phyloP scores from a whole-genome alignment of 2,113 vertebrate genomes.

The Furnarius figulus region DNA sequence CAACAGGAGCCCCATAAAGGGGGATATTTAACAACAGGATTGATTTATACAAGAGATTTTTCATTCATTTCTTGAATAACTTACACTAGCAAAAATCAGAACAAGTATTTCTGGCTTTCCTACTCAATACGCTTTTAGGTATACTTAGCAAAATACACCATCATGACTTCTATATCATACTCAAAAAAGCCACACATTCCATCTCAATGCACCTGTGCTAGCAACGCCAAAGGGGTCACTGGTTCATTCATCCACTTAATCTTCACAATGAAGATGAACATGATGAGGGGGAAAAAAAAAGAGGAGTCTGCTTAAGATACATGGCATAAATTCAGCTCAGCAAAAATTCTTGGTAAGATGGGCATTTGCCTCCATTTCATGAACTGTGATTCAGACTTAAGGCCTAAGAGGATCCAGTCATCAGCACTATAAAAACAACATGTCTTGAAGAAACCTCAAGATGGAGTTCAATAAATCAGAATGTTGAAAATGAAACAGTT shows the following conservation, averaged over 20 bases:
- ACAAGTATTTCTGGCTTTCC: neutral
- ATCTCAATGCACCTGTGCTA: neutral
- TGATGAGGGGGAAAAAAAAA: neutral
- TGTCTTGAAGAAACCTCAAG: neutral
- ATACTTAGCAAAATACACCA: neutral
- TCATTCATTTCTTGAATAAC: neutral
- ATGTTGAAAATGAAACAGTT: neutral
- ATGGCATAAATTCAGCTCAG: neutral
- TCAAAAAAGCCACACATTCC: neutral
- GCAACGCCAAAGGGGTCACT: neutral
- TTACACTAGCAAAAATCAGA: neutral
- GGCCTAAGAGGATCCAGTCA: neutral
- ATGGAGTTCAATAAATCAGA: neutral
- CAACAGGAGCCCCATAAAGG: neutral
- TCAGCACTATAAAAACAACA: rapidly evolving
- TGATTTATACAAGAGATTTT: neutral
- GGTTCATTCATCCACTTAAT: neutral
- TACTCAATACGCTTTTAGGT: neutral
- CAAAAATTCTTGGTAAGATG: neutral
- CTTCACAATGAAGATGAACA: neutral
- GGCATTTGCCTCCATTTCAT: neutral
- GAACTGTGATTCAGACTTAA: neutral
- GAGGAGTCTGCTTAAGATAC: neutral
- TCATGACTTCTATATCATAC: neutral
- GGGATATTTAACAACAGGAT: neutral